A percentile compares a stretch with the other conserved stretches of the same genome.
phyloP scores from a whole-genome alignment of 23 tunicate genomes.

The Clavelina lepadiformis region DNA sequence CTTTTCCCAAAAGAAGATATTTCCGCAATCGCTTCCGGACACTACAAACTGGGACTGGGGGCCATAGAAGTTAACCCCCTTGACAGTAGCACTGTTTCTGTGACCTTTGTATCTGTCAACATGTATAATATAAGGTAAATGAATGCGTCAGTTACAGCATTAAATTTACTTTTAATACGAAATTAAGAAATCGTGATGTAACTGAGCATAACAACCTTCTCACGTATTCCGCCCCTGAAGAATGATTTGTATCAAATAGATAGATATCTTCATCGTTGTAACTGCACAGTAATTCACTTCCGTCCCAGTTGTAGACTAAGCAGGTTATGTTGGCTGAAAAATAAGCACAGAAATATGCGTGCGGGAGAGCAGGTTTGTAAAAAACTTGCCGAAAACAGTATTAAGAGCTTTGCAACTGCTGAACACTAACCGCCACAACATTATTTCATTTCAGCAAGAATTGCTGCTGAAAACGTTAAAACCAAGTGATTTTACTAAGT shows the following conservation, averaged over 20 bases:
- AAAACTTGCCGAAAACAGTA: too few relatives aligned
- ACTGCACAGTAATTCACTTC: conserved; percentile 75
- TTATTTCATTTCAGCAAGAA: too few relatives aligned
- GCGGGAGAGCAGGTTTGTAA: too few relatives aligned
- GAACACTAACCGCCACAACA: too few relatives aligned
- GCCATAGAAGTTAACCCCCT: conserved; percentile 94
- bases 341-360: too few relatives aligned
- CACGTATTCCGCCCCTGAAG: conserved; percentile 40
- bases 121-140: neutral
- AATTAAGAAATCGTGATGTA: neutral
- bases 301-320: conserved; percentile 67
- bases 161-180: too few relatives aligned
- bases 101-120: conserved; percentile 72
- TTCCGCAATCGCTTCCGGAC: conserved; percentile 95
- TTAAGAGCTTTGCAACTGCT: too few relatives aligned
- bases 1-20: conserved; percentile 86
- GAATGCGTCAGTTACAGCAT: too few relatives aligned
- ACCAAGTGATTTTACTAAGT: too few relatives aligned
- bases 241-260: conserved; percentile 64
- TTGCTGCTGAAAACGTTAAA: too few relatives aligned
- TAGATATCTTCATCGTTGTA: conserved; percentile 91
- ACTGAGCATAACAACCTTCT: conserved; percentile 51
- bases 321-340: conserved; percentile 85
- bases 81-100: conserved; percentile 78
- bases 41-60: conserved; percentile 71